These are phyloP conservation scores for Pasiphila rectangulata DNA, from an alignment of 2,888 invertebrate species.

Conservation along the genomic window DNA sequence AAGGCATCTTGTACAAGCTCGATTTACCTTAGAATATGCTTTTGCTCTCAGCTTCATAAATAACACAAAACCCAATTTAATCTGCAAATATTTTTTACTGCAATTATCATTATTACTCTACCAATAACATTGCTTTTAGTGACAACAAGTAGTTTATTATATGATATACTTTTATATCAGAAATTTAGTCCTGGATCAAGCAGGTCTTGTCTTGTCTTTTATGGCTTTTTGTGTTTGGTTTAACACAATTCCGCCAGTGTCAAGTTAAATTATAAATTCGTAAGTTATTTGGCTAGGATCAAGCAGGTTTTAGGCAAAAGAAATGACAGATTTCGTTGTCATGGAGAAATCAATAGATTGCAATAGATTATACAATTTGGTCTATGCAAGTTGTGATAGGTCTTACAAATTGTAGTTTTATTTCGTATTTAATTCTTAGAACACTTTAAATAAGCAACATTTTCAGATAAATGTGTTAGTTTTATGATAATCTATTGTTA, in stretches of 20 bases:
- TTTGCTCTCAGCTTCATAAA: constrained; percentile 65
- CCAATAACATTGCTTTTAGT: too few species aligned
- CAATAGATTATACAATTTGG: constrained; percentile 41
- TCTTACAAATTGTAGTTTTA: constrained; percentile 26
- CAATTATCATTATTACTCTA: too few species aligned
- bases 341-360: constrained; percentile 51
- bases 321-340: constrained; percentile 46
- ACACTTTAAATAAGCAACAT: constrained; percentile 23
- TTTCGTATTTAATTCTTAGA: constrained; percentile 30
- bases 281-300: not conserved
- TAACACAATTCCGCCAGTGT: not conserved
- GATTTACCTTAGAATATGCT: constrained; percentile 61
- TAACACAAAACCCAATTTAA: constrained; percentile 35
- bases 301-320: constrained; percentile 29
- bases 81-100: not conserved
- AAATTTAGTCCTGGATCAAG: too few species aligned
- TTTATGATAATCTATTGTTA: not conserved
- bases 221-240: too few species aligned
- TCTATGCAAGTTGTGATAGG: constrained; percentile 29
- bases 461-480: constrained; percentile 27
- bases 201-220: too few species aligned
- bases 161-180: too few species aligned
- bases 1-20: constrained; percentile 1
- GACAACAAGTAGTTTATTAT: too few species aligned
- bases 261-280: not conserved